Evolutionary conservation across 2,113 vertebrate species (phyloP), one percentile per base, ranked within the genome.

Genomic region (Engystomops pustulosus): DNA sequence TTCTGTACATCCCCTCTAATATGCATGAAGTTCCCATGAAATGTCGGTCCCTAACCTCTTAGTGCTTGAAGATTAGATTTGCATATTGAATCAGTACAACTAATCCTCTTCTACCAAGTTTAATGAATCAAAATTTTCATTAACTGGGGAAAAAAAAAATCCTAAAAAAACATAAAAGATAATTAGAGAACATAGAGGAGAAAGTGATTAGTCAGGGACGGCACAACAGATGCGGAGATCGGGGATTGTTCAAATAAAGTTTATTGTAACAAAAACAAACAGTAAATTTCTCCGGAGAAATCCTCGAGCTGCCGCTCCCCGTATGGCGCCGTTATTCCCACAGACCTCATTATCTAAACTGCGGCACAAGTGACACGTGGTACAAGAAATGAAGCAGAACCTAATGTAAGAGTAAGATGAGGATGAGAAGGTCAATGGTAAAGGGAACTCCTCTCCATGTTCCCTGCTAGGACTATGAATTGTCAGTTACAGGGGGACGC

Each of bases 241-340:
- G 8, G 34, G 69, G 51, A 25, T 6, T 36, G 6, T 11, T 34
- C 41, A 36, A 72, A 58, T 30, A 25, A 71, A 55, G 47, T 55
- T 81, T 71, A 30, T 60, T 4, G 75, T 78, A n/a, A 78, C 53
- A 6, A 44, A 81, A 80, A 70, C 44, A 69, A 68, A 47, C 78
- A 67, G 58, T 60, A 14, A 32, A 80, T 68, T 69, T 27, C 62
- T 49, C 27, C 23, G 11, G 47, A 71, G 65, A 58, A 27, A 32
- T 34, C 20, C 47, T 55, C 47, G 32, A 53, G 34, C 15, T 2
- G 62, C 60, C 67, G 27, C 44, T 38, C 7, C 38, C 65, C 79
- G 70, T 81, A 81, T 81, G 65, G 67, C 20, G 30, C 17, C 14
- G 41, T 71, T 53, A 58, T 70, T 55, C 47, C 17, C 49, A 20